Base-by-base conservation (phyloP, 2,797 vertebrate species). In the Pagetopsis macropterus region DNA sequence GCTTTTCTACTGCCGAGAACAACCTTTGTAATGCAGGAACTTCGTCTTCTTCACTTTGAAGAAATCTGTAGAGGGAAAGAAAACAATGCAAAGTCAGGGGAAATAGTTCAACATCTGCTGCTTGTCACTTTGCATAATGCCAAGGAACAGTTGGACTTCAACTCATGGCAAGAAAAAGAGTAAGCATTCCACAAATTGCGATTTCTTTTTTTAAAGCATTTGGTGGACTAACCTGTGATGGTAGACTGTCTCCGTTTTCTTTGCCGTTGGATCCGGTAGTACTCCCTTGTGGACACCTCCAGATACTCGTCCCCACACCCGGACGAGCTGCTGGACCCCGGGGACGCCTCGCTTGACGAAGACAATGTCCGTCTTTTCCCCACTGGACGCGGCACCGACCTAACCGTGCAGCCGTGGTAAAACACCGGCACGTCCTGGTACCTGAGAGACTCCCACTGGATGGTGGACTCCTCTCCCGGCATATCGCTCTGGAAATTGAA, bases 391-490 rank as follows among this genome's bases (percentile, higher is more conserved):
- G 23, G 23, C 23, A 23, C 16, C 0, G 75, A 57, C 52, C 78
- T 80, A 12, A 93, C 77, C 33, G 87, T 52, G 5, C 91, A 88
- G 84, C 92, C 92, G 78, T 17, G 93, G 88, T 95, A 96, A 83
- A 95, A 96, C 6, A 78, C 27, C 0, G 95, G 95, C 31, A 95
- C 93, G 0, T 96, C 88, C 13, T 89, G 89, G 78, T 78, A 86
- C 23, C 52, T 55, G 0, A 96, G 75, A 86, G 89, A 89, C 88
- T 95, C 94, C 96, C 95, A 96, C 72, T 95, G 79, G 0, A 95
- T 41, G 3, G 65, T 31, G 1, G 88, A 44, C 17, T 90, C 94
- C 2, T 90, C 65, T 0, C 31, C 49, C 0, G 92, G 94, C 2
- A 0, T 13, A 16, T 95, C 91, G 0, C 1, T 75, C 52, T 88